These are phyloP conservation scores for Drosophila athabasca DNA, from an alignment of 1,140 invertebrate species.

Conservation along the genomic window DNA sequence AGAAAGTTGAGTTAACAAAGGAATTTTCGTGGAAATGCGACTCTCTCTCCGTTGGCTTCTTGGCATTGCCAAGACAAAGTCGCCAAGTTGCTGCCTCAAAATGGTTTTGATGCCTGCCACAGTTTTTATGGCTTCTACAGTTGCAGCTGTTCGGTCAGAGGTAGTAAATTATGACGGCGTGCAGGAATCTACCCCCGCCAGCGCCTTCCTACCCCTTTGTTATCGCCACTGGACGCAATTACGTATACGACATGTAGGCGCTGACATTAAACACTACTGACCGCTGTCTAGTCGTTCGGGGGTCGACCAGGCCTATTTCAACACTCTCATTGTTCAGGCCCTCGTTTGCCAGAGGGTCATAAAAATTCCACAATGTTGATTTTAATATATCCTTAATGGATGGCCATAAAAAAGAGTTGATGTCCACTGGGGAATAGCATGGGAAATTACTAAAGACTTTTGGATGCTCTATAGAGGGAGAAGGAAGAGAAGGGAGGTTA, in stretches of 20 bases:
- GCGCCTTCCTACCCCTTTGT: constrained; percentile 30
- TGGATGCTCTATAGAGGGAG: background rate
- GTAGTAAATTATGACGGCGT: constrained; percentile 62
- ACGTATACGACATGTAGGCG: constrained; percentile 54
- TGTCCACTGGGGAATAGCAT: constrained; percentile 17
- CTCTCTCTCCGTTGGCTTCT: constrained; percentile 14
- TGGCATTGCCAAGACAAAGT: constrained; percentile 22
- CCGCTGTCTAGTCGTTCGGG: constrained; percentile 26
- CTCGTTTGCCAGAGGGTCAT: constrained; percentile 41
- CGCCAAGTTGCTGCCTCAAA: constrained; percentile 24
- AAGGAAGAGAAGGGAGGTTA: fast-evolving
- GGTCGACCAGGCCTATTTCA: background rate
- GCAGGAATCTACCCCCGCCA: constrained; percentile 32
- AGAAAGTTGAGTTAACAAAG: constrained; percentile 21
- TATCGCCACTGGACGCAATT: constrained; percentile 52
- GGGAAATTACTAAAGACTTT: constrained; percentile 4
- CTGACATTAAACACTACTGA: constrained; percentile 33
- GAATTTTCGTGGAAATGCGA: constrained; percentile 5
- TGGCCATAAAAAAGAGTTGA: constrained; percentile 58
- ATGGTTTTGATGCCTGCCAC: constrained; percentile 4
- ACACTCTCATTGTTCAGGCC: constrained; percentile 25
- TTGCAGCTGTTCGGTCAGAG: constrained; percentile 46
- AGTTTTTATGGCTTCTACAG: constrained; percentile 56
- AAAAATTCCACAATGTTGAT: constrained; percentile 71
- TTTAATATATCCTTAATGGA: constrained; percentile 70